Evolutionary conservation across 1,140 invertebrate species (phyloP).

Genomic region (Pinna nobilis): DNA sequence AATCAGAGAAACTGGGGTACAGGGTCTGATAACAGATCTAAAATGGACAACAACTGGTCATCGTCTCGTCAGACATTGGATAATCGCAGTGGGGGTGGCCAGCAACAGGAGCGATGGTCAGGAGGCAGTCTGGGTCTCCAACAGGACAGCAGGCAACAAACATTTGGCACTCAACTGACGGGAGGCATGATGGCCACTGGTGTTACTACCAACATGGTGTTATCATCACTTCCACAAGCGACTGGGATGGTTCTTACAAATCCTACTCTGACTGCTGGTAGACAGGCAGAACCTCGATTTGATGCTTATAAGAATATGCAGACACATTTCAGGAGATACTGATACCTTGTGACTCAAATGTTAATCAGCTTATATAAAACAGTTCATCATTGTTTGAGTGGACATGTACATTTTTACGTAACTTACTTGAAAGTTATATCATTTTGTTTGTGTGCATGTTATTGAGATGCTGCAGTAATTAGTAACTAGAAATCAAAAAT

Average conservation of each 20-base stretch:
- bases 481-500: too few species aligned
- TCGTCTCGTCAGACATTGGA: slow-evolving; percentile 17
- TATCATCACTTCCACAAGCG: slow-evolving; percentile 33
- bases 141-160: slow-evolving; percentile 1
- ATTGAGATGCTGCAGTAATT: too few species aligned
- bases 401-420: not conserved
- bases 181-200: slow-evolving; percentile 15
- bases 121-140: slow-evolving; percentile 29
- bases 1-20: slow-evolving; percentile 23
- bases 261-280: slow-evolving; percentile 21
- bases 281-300: slow-evolving; percentile 43
- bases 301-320: slow-evolving; percentile 49
- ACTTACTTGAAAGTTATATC: slow-evolving; percentile 1
- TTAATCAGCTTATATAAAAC: not conserved
- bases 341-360: not conserved
- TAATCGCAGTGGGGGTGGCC: slow-evolving; percentile 1
- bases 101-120: slow-evolving; percentile 32
- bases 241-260: slow-evolving; percentile 38
- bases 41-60: slow-evolving; percentile 22
- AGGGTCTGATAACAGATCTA: slow-evolving; percentile 23
- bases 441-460: too few species aligned
- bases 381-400: not conserved
- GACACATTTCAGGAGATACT: slow-evolving; percentile 27
- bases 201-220: slow-evolving; percentile 34
- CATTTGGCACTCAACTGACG: slow-evolving; percentile 7